Conservation (phyloP, 2,113 vertebrate species). For the Hymenochirus boettgeri region DNA sequence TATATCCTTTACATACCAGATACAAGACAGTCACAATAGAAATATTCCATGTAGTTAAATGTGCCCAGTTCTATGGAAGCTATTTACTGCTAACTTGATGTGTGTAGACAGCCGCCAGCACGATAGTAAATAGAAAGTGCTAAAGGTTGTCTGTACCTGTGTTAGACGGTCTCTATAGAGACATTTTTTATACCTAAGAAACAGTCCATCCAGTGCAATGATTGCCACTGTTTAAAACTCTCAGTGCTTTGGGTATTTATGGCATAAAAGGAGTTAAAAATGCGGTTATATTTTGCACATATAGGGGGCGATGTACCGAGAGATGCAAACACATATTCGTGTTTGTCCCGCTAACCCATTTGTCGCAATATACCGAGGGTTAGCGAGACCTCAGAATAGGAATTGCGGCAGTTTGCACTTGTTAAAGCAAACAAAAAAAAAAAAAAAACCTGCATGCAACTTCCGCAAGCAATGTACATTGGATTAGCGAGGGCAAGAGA, state of each 20-base stretch:
- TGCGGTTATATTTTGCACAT: constrained; percentile 59
- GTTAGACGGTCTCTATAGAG: constrained; percentile 54
- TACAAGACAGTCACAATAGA: not conserved
- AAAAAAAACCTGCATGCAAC: too few species aligned
- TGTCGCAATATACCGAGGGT: too few species aligned
- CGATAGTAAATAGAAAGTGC: not conserved
- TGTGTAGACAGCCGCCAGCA: too few species aligned
- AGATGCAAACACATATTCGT: too few species aligned
- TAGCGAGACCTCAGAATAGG: too few species aligned
- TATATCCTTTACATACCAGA: not conserved
- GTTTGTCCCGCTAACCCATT: too few species aligned
- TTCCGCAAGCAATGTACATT: too few species aligned
- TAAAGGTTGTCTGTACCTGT: constrained; percentile 27
- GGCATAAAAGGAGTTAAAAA: not conserved
- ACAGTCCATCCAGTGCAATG: constrained; percentile 42
- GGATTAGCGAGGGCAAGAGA: too few species aligned
- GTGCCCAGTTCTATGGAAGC: constrained; percentile 51
- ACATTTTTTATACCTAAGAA: constrained; percentile 49
- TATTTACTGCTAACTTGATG: constrained; percentile 53
- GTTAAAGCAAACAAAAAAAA: too few species aligned
- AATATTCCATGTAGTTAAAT: constrained; percentile 33
- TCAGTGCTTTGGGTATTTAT: not conserved
- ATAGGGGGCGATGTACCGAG: too few species aligned
- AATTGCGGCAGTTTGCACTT: too few species aligned
- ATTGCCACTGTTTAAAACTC: constrained; percentile 34